Conservation (phyloP, 2,888 invertebrate species). For the Diaphora mendica region DNA sequence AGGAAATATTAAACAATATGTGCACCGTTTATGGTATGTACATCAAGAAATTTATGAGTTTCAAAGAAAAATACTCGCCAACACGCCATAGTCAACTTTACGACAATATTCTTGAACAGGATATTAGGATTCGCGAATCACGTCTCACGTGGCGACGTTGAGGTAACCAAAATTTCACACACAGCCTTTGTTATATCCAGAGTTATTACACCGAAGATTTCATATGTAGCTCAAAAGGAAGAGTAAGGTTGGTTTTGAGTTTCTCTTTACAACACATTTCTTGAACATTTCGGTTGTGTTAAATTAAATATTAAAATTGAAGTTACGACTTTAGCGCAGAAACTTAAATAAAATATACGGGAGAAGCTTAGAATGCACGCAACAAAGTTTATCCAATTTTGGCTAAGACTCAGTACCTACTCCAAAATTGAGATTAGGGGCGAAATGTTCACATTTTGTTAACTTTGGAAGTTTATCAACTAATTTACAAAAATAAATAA, state of each 20-base stretch:
- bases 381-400: conserved; percentile 28
- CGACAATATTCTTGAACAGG: conserved; percentile 38
- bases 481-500: conserved; percentile 27
- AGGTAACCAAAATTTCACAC: conserved; percentile 16
- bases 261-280: conserved; percentile 4
- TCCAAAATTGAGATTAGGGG: conserved; percentile 24
- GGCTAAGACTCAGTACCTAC: conserved; percentile 20
- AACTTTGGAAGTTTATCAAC: conserved; percentile 23
- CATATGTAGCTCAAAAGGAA: conserved; percentile 12
- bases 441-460: conserved; percentile 23
- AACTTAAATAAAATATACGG: conserved; percentile 30
- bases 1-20: conserved; percentile 39
- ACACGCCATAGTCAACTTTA: conserved; percentile 41
- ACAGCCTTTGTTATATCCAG: conserved; percentile 18
- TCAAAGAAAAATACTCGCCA: conserved; percentile 28
- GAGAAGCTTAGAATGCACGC: conserved; percentile 20
- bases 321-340: conserved; percentile 18
- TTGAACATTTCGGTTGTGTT: conserved; percentile 16
- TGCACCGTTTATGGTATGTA: conserved; percentile 21
- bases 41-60: conserved; percentile 21
- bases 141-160: conserved; percentile 13
- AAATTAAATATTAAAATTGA: conserved; percentile 26
- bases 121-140: conserved; percentile 37
- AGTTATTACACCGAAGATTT: conserved; percentile 17
- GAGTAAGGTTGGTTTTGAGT: conserved; percentile 4